Evolutionary conservation across 1,140 invertebrate species (phyloP).

Genomic region (Trinorchestia longiramus): DNA sequence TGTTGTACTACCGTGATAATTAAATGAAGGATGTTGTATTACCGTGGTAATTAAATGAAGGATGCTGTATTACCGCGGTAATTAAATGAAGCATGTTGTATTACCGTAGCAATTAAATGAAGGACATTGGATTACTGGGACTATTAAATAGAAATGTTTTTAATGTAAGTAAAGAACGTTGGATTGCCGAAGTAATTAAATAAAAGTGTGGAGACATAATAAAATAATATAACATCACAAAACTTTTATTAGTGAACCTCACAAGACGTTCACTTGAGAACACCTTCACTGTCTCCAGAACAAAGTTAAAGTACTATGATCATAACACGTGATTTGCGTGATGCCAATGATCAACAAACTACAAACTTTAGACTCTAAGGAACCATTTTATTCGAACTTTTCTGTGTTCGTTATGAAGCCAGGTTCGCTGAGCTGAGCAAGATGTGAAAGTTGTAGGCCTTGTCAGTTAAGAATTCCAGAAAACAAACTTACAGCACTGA

Average conservation of each 20-base stretch:
- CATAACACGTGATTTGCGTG: neutral
- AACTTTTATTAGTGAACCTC: neutral
- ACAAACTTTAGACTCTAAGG: constrained; percentile 21
- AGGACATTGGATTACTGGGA: too few relatives aligned
- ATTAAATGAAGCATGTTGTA: too few relatives aligned
- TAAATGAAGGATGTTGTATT: too few relatives aligned
- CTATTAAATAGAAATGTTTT: too few relatives aligned
- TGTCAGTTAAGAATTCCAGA: neutral
- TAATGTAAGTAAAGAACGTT: neutral
- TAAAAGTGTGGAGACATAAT: neutral
- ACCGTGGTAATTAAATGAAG: too few relatives aligned
- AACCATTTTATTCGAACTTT: constrained; percentile 48
- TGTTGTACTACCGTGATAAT: too few relatives aligned
- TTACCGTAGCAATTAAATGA: too few relatives aligned
- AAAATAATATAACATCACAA: neutral
- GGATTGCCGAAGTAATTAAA: neutral
- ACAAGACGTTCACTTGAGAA: neutral
- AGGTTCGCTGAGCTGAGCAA: neutral
- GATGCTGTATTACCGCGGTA: too few relatives aligned
- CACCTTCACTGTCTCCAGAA: neutral
- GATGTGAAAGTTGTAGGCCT: neutral
- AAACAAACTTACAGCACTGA: neutral
- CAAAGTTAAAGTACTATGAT: neutral
- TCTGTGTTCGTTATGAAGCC: neutral
- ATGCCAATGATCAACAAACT: constrained; percentile 42